Evolutionary conservation across 1,140 invertebrate genomes (phyloP), one percentile per base, ranked within the genome.

Genomic region (Diorhabda sublineata): DNA sequence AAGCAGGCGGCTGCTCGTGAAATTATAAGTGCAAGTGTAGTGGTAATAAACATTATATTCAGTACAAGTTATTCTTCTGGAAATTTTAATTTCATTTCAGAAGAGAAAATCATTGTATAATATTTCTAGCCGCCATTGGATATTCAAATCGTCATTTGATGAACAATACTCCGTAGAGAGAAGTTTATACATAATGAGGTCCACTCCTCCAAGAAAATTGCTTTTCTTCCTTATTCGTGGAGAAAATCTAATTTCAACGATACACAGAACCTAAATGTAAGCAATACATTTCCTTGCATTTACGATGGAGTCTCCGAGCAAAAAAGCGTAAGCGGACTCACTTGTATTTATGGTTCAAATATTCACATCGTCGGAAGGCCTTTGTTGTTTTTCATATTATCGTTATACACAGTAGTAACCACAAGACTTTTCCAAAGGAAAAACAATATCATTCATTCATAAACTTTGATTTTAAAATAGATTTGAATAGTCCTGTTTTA

Each of bases 301-400:
- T 60, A 45, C 57, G 47, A 59, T 66, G 26, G 42, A 47, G 45
- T 43, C 26, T 66, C 65, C 42, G 43, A 26, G 41, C 9, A 66
- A 66, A 60, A 66, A 66, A 45, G 65, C 65, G 47, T 42, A 66
- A 60, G 58, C 65, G 65, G 65, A 7, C 43, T 58, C 57, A 44
- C 57, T 58, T 60, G 65, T 66, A 66, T 66, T 66, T 66, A 66
- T 66, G 65, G 45, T 58, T 66, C 65, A 60, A 66, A 66, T 66
- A 66, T 66, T 65, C 65, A 59, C 58, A 60, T 66, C 52, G 63
- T 52, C 45, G 57, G 42, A 66, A 66, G 65, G 47, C 47, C 57
- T 66, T 66, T 66, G 65, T 66, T 60, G 65, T 7, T 57, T 58
- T 59, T 52, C 47, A 52, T 52, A 52, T 52, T 52, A 52, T 52